phyloP scores from a whole-genome alignment of 2,797 vertebrate species.

The Ateles fusciceps region DNA sequence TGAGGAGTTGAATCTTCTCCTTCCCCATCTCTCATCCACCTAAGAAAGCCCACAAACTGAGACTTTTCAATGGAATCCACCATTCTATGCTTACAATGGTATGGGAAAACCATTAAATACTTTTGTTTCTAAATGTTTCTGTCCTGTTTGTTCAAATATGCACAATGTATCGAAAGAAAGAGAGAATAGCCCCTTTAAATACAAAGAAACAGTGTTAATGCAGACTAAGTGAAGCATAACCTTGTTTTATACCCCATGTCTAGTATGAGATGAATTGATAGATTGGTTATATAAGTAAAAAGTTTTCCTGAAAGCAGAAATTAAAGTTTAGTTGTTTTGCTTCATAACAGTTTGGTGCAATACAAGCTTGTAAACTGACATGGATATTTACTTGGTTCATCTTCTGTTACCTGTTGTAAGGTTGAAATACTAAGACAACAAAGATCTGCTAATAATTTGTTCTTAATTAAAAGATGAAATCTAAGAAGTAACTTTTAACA shows the following conservation, averaged over 20 bases:
- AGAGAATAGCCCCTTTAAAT: not conserved
- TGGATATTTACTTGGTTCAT: not conserved
- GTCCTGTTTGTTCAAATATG: not conserved
- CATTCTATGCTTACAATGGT: too few species aligned
- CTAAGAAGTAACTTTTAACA: conserved; percentile 18
- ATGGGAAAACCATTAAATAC: not conserved
- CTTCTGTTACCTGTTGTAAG: not conserved
- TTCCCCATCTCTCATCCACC: not conserved
- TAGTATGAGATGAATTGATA: not conserved
- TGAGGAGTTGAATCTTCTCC: too few species aligned
- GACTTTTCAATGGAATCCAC: not conserved
- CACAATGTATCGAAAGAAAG: not conserved
- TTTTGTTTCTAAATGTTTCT: not conserved
- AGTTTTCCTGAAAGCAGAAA: conserved; percentile 5
- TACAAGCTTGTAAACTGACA: not conserved
- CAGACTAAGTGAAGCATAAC: not conserved
- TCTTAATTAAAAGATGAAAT: conserved; percentile 35
- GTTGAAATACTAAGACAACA: conserved; percentile 21
- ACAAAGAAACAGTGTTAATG: not conserved
- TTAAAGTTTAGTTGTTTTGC: not conserved
- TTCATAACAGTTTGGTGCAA: not conserved
- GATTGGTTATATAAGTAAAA: conserved; percentile 1
- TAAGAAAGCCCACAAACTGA: not conserved
- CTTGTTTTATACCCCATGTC: not conserved
- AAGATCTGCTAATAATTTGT: conserved; percentile 36